Conservation (phyloP, 2,888 invertebrate species). For the Cerastis leucographa region DNA sequence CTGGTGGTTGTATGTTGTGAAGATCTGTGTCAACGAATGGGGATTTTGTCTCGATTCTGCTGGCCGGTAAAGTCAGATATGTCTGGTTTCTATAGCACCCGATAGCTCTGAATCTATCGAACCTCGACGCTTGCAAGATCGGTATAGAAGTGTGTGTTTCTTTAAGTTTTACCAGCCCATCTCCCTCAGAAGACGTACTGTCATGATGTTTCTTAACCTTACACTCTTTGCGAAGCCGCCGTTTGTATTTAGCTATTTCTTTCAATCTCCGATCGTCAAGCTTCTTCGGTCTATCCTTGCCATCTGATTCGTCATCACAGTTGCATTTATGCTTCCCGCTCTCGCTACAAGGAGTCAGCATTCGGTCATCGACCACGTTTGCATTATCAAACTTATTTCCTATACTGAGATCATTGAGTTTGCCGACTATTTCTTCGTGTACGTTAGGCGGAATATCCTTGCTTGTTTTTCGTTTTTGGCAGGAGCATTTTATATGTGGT, state of each 20-base stretch:
- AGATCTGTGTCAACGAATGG: constrained; percentile 80
- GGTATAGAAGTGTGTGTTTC: constrained; percentile 88
- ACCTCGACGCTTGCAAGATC: constrained; percentile 87
- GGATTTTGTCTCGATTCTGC: constrained; percentile 82
- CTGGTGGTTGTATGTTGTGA: constrained; percentile 70
- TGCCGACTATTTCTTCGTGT: constrained; percentile 83
- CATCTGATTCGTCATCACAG: constrained; percentile 93
- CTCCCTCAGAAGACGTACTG: constrained; percentile 87
- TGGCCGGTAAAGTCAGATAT: constrained; percentile 85
- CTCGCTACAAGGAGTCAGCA: constrained; percentile 93
- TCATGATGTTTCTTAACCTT: constrained; percentile 85
- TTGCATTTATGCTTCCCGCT: constrained; percentile 95
- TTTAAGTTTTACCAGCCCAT: constrained; percentile 74
- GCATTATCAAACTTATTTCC: constrained; percentile 73
- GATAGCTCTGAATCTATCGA: constrained; percentile 86
- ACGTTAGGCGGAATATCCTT: constrained; percentile 76
- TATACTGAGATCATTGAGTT: constrained; percentile 87
- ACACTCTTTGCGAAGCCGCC: constrained; percentile 85
- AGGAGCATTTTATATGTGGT: constrained; percentile 90
- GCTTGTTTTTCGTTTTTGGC: constrained; percentile 82
- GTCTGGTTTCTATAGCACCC: constrained; percentile 88
- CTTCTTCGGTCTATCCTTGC: constrained; percentile 80
- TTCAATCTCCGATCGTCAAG: constrained; percentile 84
- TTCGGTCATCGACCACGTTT: constrained; percentile 92
- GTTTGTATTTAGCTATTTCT: constrained; percentile 88